Percentiles rank a stretch among this genome's conserved stretches.
phyloP scores from a whole-genome alignment of 2,888 invertebrate genomes.

The Branchipolynoe longqiensis region DNA sequence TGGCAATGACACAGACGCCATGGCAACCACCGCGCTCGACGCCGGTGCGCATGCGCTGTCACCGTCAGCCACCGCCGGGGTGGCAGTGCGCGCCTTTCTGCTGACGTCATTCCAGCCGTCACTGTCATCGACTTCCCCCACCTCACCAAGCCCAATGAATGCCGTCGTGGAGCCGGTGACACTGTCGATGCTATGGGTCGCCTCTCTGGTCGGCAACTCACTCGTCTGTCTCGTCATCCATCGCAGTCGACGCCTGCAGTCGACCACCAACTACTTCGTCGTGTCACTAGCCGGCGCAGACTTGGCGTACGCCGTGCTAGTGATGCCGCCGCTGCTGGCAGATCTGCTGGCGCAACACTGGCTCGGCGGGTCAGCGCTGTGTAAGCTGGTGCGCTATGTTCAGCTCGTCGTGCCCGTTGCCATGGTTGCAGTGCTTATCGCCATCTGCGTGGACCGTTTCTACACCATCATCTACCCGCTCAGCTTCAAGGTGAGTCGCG shows the following conservation, averaged over 20 bases:
- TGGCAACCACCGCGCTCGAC: no score
- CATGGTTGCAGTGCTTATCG: slow-evolving; percentile 72
- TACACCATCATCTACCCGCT: slow-evolving; percentile 81
- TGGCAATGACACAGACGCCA: no score
- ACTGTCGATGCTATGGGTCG: slow-evolving; percentile 63
- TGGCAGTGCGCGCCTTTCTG: no score
- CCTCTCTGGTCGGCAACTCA: slow-evolving; percentile 71
- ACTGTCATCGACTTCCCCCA: no score
- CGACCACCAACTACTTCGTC: slow-evolving; percentile 81
- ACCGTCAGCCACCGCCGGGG: no score
- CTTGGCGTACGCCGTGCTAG: slow-evolving; percentile 70
- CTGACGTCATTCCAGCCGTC: no score
- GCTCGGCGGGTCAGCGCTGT: slow-evolving; percentile 73
- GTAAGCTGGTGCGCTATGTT: slow-evolving; percentile 74
- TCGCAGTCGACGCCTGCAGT: slow-evolving; percentile 79
- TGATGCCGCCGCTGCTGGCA: slow-evolving; percentile 73
- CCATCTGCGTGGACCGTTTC: slow-evolving; percentile 78
- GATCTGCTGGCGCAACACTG: slow-evolving; percentile 69
- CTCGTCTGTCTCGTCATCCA: slow-evolving; percentile 79
- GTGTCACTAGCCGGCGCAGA: slow-evolving; percentile 76
- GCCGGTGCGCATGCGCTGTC: no score
- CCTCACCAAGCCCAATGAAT: no score
- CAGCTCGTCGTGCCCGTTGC: slow-evolving; percentile 71
- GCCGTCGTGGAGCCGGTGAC: slow-evolving; percentile 27
- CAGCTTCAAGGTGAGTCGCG: slow-evolving; percentile 79